Evolutionary conservation across 2,797 vertebrate genomes (phyloP).

Genomic region (Sebastes itinus): DNA sequence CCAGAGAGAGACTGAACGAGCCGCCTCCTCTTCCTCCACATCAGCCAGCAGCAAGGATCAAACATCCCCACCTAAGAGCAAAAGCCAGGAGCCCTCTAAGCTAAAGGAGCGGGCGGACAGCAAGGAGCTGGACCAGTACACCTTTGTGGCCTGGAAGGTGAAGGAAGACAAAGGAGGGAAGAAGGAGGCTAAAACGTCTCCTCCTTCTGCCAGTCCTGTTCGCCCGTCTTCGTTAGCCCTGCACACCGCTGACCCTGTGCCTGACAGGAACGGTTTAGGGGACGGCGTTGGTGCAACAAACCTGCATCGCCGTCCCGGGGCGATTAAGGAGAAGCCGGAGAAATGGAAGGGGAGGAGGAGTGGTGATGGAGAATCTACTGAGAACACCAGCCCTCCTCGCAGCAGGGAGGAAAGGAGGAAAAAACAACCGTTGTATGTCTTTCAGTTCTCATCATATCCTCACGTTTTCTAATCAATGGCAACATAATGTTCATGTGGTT

Average conservation of each 20-base stretch:
- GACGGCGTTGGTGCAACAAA: conserved; percentile 63
- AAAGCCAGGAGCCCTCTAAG: conserved; percentile 61
- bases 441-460: background rate
- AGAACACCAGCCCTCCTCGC: conserved; percentile 49
- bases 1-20: conserved; percentile 89
- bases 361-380: conserved; percentile 58
- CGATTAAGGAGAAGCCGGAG: conserved; percentile 86
- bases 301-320: conserved; percentile 82
- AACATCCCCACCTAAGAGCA: conserved; percentile 47
- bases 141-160: conserved; percentile 64
- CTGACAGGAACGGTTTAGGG: conserved; percentile 56
- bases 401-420: conserved; percentile 57
- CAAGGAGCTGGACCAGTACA: conserved; percentile 85
- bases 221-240: conserved; percentile 86
- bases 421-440: conserved; percentile 69
- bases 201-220: conserved; percentile 45
- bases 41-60: conserved; percentile 65
- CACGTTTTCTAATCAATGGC: background rate
- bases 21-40: conserved; percentile 60
- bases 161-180: conserved; percentile 69
- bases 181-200: conserved; percentile 67
- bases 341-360: conserved; percentile 86
- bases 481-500: background rate
- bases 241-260: conserved; percentile 1
- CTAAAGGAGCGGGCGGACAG: conserved; percentile 73